Percentiles rank a stretch among this genome's conserved stretches.
phyloP scores from a whole-genome alignment of 2,113 vertebrate genomes.

The Cyprinodon brontotheroides region DNA sequence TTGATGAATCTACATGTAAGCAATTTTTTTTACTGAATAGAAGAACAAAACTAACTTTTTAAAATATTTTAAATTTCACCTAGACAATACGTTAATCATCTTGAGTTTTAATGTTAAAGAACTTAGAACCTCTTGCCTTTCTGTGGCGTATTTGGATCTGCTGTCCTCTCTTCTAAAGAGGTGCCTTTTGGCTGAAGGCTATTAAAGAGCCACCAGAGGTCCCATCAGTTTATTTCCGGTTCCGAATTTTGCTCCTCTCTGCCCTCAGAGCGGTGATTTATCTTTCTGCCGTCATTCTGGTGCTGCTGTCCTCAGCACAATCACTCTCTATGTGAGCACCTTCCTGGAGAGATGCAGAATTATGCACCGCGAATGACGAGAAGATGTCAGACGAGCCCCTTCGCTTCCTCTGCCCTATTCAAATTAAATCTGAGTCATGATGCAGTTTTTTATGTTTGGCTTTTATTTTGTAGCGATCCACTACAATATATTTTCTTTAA shows the following conservation, averaged over 20 bases:
- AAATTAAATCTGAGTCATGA: constrained; percentile 60
- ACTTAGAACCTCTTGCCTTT: constrained; percentile 34
- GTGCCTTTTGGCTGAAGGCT: constrained; percentile 45
- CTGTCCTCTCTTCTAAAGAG: constrained; percentile 18
- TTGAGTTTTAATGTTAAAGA: background rate
- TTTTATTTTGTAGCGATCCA: constrained; percentile 35
- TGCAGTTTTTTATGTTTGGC: constrained; percentile 26
- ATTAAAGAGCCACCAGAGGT: constrained; percentile 61
- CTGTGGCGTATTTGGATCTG: constrained; percentile 29
- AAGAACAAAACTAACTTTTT: too few species aligned
- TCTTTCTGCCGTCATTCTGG: constrained; percentile 56
- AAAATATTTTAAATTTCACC: too few species aligned
- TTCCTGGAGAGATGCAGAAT: constrained; percentile 44
- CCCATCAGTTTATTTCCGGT: constrained; percentile 68
- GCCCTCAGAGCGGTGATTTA: constrained; percentile 63
- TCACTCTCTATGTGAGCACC: constrained; percentile 51
- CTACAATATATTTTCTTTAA: constrained; percentile 6
- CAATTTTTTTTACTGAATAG: background rate
- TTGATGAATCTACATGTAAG: too few species aligned
- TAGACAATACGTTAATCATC: background rate
- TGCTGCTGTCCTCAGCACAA: constrained; percentile 76
- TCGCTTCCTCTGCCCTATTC: constrained; percentile 3
- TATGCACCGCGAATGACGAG: constrained; percentile 62
- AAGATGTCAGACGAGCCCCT: constrained; percentile 51
- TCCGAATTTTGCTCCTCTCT: constrained; percentile 54